These are phyloP conservation scores for Cecropterus lyciades DNA, from an alignment of 1,140 invertebrate genomes.

Conservation along the genomic window DNA sequence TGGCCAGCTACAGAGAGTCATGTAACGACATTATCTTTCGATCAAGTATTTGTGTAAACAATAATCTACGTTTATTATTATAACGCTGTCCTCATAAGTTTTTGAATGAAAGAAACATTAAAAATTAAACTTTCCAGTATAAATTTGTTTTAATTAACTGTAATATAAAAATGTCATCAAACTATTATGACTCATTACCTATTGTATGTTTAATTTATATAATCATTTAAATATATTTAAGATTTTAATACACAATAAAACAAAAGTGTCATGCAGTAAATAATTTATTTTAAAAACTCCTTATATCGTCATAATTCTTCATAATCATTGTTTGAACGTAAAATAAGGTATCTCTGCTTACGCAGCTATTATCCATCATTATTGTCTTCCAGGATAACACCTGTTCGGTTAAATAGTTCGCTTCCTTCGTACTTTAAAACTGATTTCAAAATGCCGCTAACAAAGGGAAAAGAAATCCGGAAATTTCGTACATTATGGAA, in stretches of 20 bases:
- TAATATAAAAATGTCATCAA: too few species aligned
- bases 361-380: slow-evolving; percentile 79
- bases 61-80: too few species aligned
- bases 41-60: too few species aligned
- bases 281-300: slow-evolving; percentile 81
- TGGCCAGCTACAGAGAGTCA: too few species aligned
- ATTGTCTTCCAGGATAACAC: slow-evolving; percentile 81
- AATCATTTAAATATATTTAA: neutral
- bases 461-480: slow-evolving; percentile 59
- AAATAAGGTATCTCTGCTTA: slow-evolving; percentile 78
- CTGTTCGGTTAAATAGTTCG: slow-evolving; percentile 61
- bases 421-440: slow-evolving; percentile 38
- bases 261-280: slow-evolving; percentile 65
- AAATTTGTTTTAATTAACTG: too few species aligned
- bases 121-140: too few species aligned
- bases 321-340: slow-evolving; percentile 70
- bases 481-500: slow-evolving; percentile 77
- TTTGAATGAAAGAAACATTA: too few species aligned
- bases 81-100: too few species aligned
- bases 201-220: too few species aligned
- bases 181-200: too few species aligned
- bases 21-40: too few species aligned
- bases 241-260: slow-evolving; percentile 44
- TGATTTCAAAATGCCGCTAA: slow-evolving; percentile 45
- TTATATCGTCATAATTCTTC: slow-evolving; percentile 73